Conservation (phyloP, 2,888 invertebrate species). For the Melieria picta region DNA sequence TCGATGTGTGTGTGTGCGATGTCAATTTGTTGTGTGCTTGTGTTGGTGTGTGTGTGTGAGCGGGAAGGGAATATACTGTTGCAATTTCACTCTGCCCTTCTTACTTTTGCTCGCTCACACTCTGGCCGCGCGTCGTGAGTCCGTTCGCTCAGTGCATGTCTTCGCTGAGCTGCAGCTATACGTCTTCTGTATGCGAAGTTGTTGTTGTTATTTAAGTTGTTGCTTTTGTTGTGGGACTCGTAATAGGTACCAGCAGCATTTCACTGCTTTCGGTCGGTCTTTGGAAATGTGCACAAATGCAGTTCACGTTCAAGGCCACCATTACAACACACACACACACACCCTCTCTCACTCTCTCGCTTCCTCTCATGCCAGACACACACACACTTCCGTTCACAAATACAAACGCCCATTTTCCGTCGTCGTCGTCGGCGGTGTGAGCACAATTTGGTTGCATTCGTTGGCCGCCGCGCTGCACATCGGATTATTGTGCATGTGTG, state of each 20-base stretch:
- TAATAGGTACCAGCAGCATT: background rate
- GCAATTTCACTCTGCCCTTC: background rate
- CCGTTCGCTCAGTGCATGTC: background rate
- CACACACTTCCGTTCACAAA: background rate
- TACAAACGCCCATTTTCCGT: background rate
- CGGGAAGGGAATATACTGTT: background rate
- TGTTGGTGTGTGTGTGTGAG: background rate
- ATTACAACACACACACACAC: constrained; percentile 42
- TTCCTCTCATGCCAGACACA: background rate
- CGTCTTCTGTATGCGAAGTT: background rate
- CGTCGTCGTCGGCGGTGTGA: background rate
- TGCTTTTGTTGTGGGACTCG: constrained; percentile 8
- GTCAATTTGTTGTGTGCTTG: background rate
- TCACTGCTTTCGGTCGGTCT: constrained; percentile 11
- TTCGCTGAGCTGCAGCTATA: background rate
- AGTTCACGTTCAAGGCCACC: constrained; percentile 66
- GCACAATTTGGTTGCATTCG: background rate
- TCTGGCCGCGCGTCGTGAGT: background rate
- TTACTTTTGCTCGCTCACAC: background rate
- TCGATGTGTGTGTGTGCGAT: background rate
- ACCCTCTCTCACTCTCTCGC: constrained; percentile 9
- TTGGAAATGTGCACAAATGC: constrained; percentile 53
- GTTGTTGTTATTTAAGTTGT: background rate
- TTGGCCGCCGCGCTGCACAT: background rate
- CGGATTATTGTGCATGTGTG: background rate